A percentile compares a stretch with the other conserved stretches of the same genome.
phyloP scores from a whole-genome alignment of 2,888 invertebrate species.

The Polydrusus tereticollis region DNA sequence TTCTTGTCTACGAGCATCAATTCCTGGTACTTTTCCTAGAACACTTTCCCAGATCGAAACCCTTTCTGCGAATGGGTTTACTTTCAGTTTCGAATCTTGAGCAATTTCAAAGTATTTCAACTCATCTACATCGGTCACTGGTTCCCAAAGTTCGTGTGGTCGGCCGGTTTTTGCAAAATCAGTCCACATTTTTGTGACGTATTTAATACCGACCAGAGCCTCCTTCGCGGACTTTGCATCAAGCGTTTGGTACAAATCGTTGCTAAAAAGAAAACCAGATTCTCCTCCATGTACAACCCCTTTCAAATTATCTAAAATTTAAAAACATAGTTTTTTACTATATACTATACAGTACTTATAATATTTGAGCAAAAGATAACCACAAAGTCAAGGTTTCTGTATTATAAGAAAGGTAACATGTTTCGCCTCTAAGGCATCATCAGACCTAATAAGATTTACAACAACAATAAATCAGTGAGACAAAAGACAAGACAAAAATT shows the following conservation, averaged over 20 bases:
- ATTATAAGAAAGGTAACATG: too few species aligned
- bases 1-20: not conserved
- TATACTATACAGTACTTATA: too few species aligned
- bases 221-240: not conserved
- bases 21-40: not conserved
- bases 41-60: conserved; percentile 6
- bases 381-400: too few species aligned
- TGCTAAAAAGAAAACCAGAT: not conserved
- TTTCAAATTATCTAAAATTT: not conserved
- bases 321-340: too few species aligned
- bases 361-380: too few species aligned
- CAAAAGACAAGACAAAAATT: too few species aligned
- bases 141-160: conserved; percentile 31
- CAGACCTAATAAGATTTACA: too few species aligned
- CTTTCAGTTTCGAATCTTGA: not conserved
- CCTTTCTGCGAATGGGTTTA: conserved; percentile 17
- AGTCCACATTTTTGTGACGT: conserved; percentile 33
- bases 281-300: not conserved
- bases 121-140: not conserved
- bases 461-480: too few species aligned
- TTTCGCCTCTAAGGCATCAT: too few species aligned
- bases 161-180: conserved; percentile 35
- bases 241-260: too few species aligned
- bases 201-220: not conserved
- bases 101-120: conserved; percentile 17